These are phyloP conservation scores for Mercenaria mercenaria DNA, from an alignment of 1,140 invertebrate genomes.

Conservation along the genomic window DNA sequence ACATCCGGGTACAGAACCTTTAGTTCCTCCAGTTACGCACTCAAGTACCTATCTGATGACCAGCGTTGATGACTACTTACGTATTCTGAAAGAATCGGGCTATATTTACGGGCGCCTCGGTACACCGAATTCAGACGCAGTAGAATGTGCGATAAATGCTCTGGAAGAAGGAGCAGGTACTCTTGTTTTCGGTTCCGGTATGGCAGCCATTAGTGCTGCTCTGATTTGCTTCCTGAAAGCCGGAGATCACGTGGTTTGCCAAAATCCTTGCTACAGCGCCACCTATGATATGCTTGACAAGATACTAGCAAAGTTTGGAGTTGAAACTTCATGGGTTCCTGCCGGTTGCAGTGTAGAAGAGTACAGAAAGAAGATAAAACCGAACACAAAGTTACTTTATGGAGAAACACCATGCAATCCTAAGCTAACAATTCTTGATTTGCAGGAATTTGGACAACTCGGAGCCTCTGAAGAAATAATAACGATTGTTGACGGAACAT, in stretches of 20 bases:
- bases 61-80: slow-evolving; percentile 77
- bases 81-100: slow-evolving; percentile 78
- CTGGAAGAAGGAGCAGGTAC: slow-evolving; percentile 95
- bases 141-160: slow-evolving; percentile 95
- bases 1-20: slow-evolving; percentile 72
- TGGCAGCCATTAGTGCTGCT: slow-evolving; percentile 93
- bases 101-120: slow-evolving; percentile 93
- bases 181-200: slow-evolving; percentile 93
- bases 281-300: slow-evolving; percentile 70
- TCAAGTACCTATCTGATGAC: slow-evolving; percentile 79
- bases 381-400: slow-evolving; percentile 97
- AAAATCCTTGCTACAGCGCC: slow-evolving; percentile 72
- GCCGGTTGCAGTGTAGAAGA: slow-evolving; percentile 90
- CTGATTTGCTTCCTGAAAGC: slow-evolving; percentile 91
- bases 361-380: slow-evolving; percentile 89
- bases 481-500: slow-evolving; percentile 97
- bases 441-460: slow-evolving; percentile 90
- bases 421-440: slow-evolving; percentile 94
- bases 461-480: slow-evolving; percentile 90
- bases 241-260: slow-evolving; percentile 96
- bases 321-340: slow-evolving; percentile 92
- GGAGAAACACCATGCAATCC: slow-evolving; percentile 99
- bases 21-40: slow-evolving; percentile 80
- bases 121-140: slow-evolving; percentile 95
- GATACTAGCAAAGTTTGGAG: slow-evolving; percentile 88